A percentile compares a stretch with the other conserved stretches of the same genome.
Conservation (phyloP, 2,888 invertebrate species). For the Galerucella nymphaeae region DNA sequence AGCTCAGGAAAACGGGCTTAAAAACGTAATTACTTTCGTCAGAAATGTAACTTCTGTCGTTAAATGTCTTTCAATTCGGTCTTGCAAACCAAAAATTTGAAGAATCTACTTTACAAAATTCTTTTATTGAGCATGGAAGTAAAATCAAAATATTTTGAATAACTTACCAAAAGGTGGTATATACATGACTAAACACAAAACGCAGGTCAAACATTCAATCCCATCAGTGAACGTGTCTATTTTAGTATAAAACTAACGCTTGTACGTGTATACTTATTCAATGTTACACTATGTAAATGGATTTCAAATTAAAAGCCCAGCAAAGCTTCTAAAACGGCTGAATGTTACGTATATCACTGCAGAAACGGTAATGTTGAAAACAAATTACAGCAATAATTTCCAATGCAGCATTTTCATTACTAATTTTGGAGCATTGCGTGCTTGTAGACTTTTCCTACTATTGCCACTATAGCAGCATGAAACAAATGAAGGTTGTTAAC, state of each 20-base stretch:
- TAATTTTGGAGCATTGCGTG: slow-evolving; percentile 37
- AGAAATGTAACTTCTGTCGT: too few relatives aligned
- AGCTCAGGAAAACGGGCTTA: too few relatives aligned
- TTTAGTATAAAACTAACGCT: background rate
- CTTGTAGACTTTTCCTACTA: slow-evolving; percentile 30
- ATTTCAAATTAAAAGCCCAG: background rate
- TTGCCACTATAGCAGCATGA: slow-evolving; percentile 21
- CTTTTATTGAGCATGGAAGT: too few relatives aligned
- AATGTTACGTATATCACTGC: slow-evolving; percentile 28
- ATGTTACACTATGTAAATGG: slow-evolving; percentile 3
- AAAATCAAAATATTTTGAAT: background rate
- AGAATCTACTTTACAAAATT: too few relatives aligned
- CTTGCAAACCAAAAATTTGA: too few relatives aligned
- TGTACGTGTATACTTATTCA: background rate
- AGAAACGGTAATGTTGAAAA: slow-evolving; percentile 31
- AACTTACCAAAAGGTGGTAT: background rate
- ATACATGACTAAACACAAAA: background rate
- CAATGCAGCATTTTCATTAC: slow-evolving; percentile 36
- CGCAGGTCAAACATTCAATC: background rate
- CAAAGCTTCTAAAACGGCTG: slow-evolving; percentile 5
- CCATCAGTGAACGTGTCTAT: background rate
- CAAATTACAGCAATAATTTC: slow-evolving; percentile 33
- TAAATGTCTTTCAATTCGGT: too few relatives aligned
- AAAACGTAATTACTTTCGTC: too few relatives aligned
- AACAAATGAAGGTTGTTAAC: slow-evolving; percentile 39